Percentiles rank a stretch among this genome's conserved stretches.
These are phyloP conservation scores for Drosophila quadrilineata DNA, from an alignment of 1,140 invertebrate species.

Conservation along the genomic window DNA sequence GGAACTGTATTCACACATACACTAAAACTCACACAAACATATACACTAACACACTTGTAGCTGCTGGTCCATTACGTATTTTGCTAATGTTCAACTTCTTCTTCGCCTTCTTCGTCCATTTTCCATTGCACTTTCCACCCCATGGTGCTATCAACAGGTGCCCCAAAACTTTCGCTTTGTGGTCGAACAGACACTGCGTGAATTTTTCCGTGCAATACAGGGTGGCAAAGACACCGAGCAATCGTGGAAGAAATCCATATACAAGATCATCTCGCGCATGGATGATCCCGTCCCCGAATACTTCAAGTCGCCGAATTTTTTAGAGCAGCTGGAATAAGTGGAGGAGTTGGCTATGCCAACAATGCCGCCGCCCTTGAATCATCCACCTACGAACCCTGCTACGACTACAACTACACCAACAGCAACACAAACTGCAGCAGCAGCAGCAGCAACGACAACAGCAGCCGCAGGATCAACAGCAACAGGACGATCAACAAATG, in stretches of 20 bases:
- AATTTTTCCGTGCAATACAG: conserved; percentile 99
- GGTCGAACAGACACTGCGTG: conserved; percentile 97
- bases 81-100: conserved; percentile 21
- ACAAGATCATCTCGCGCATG: conserved; percentile 99
- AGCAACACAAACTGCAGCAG: conserved; percentile 26
- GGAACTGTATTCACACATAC: conserved; percentile 17
- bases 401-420: conserved; percentile 42
- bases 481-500: conserved; percentile 24
- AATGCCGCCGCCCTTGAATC: conserved; percentile 52
- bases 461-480: conserved; percentile 25
- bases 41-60: conserved; percentile 17
- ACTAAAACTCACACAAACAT: conserved; percentile 6
- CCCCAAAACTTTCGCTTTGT: conserved; percentile 98
- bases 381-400: conserved; percentile 49
- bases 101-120: conserved; percentile 13
- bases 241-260: conserved; percentile 99
- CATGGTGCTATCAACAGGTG: conserved; percentile 89
- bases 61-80: conserved; percentile 9
- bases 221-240: conserved; percentile 97
- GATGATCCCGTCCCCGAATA: conserved; percentile 99
- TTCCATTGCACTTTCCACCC: no score
- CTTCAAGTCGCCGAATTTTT: conserved; percentile 99
- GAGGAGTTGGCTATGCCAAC: conserved; percentile 75
- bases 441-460: conserved; percentile 20
- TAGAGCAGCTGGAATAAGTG: conserved; percentile 97